These are phyloP conservation scores for Arctopsyche grandis DNA, from an alignment of 1,140 invertebrate species.

Conservation along the genomic window DNA sequence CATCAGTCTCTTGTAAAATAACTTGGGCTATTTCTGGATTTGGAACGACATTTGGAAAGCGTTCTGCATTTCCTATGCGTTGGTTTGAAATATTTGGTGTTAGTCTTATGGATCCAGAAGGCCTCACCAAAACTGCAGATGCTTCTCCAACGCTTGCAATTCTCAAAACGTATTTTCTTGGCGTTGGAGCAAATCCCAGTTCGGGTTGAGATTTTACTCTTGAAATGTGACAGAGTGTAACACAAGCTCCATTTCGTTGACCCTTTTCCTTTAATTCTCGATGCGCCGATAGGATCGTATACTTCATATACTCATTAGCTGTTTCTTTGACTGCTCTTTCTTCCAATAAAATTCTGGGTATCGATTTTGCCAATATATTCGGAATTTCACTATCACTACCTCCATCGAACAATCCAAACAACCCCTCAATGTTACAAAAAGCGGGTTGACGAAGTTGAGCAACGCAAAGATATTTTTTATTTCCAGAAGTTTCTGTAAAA, in stretches of 20 bases:
- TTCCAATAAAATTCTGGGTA: conserved; percentile 80
- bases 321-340: conserved; percentile 84
- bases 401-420: conserved; percentile 85
- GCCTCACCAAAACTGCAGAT: conserved; percentile 75
- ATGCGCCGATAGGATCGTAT: conserved; percentile 80
- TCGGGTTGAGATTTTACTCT: conserved; percentile 65
- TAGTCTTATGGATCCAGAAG: conserved; percentile 69
- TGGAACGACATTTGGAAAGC: conserved; percentile 73
- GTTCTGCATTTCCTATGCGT: conserved; percentile 72
- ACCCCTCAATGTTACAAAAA: conserved; percentile 80
- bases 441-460: conserved; percentile 80
- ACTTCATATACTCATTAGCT: conserved; percentile 83
- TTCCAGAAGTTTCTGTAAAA: conserved; percentile 85
- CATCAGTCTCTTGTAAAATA: conserved; percentile 79
- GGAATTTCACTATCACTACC: conserved; percentile 76
- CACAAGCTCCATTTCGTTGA: conserved; percentile 75
- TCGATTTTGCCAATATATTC: conserved; percentile 74
- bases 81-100: conserved; percentile 68
- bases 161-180: conserved; percentile 71
- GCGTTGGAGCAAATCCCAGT: conserved; percentile 62
- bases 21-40: conserved; percentile 82
- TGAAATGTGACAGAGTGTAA: conserved; percentile 78
- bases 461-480: conserved; percentile 75
- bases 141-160: conserved; percentile 79
- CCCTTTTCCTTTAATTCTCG: conserved; percentile 78